Percentiles rank a stretch among this genome's conserved stretches.
Conservation (phyloP, 1,140 invertebrate genomes). For the Leptinotarsa lineolata region DNA sequence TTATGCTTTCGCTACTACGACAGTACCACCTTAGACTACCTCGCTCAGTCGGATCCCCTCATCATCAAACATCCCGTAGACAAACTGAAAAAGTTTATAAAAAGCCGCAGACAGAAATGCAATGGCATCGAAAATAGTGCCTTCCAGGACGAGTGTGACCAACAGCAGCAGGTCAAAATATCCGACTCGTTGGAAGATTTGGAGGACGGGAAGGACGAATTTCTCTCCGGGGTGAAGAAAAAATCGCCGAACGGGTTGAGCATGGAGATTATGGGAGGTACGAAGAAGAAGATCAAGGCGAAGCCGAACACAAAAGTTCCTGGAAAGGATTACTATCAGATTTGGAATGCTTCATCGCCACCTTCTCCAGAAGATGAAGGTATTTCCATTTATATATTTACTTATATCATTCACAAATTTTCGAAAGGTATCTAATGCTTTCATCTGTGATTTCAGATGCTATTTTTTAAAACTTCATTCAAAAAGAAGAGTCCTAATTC, state of each 20-base stretch:
- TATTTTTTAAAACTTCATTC: too few species aligned
- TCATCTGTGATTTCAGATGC: too few species aligned
- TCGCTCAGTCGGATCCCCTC: slow-evolving; percentile 59
- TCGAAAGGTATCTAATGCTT: too few species aligned
- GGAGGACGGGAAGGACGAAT: slow-evolving; percentile 38
- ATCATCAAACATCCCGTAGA: slow-evolving; percentile 52
- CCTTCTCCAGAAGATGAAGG: slow-evolving; percentile 57
- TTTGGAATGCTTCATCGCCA: slow-evolving; percentile 64
- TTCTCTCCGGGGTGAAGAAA: slow-evolving; percentile 48
- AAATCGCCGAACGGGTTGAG: slow-evolving; percentile 40
- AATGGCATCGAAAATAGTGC: slow-evolving; percentile 52
- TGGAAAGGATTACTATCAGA: slow-evolving; percentile 65
- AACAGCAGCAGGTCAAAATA: slow-evolving; percentile 33
- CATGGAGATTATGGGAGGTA: slow-evolving; percentile 44
- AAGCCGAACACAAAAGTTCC: slow-evolving; percentile 56
- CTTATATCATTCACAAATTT: too few species aligned
- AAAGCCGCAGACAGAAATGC: slow-evolving; percentile 45
- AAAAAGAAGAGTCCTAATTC: too few species aligned
- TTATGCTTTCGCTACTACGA: slow-evolving; percentile 61
- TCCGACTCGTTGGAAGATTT: slow-evolving; percentile 52
- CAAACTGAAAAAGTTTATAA: slow-evolving; percentile 50
- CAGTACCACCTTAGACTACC: slow-evolving; percentile 56
- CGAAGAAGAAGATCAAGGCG: slow-evolving; percentile 54
- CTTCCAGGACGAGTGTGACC: slow-evolving; percentile 49
- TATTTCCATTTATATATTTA: slow-evolving; percentile 32